Evolutionary conservation across 2,797 vertebrate genomes (phyloP).

Genomic region (Melanogrammus aeglefinus): DNA sequence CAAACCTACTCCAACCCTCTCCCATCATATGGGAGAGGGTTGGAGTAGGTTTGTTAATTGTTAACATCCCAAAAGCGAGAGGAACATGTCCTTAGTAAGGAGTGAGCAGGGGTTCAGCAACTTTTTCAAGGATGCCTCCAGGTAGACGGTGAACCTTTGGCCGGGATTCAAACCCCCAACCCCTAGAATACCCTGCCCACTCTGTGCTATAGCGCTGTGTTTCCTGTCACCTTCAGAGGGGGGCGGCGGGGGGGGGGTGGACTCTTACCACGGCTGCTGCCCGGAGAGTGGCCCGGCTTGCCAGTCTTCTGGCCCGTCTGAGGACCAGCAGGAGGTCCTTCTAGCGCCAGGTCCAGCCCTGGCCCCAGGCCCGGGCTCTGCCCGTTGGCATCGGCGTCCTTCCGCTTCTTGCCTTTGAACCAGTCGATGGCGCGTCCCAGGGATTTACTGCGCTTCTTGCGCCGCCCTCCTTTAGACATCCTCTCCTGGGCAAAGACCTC

Average conservation of each 20-base stretch:
- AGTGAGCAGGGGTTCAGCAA: neutral
- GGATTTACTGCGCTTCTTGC: slow-evolving; percentile 75
- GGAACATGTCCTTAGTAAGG: neutral
- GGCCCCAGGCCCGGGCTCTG: slow-evolving; percentile 56
- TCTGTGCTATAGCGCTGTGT: neutral
- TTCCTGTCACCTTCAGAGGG: neutral
- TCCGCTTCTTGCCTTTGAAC: slow-evolving; percentile 82
- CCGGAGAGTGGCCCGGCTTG: slow-evolving; percentile 45
- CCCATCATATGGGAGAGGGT: neutral
- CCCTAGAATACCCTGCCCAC: neutral
- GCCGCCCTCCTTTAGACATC: slow-evolving; percentile 50
- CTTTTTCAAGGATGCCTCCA: neutral
- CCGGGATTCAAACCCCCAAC: neutral
- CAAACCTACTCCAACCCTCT: neutral
- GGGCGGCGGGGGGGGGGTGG: neutral
- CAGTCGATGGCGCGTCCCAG: slow-evolving; percentile 85
- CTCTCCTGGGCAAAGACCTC: slow-evolving; percentile 73
- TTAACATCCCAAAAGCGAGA: neutral
- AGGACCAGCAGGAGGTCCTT: slow-evolving; percentile 44
- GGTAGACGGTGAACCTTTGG: neutral
- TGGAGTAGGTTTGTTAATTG: too few relatives aligned
- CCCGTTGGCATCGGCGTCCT: slow-evolving; percentile 43
- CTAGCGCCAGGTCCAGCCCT: slow-evolving; percentile 60
- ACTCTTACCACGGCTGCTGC: slow-evolving; percentile 58
- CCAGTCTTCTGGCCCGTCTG: slow-evolving; percentile 53